Evolutionary conservation across 1,140 invertebrate species (phyloP), one percentile per base, ranked within the genome.

Genomic region (Halesus radiatus): DNA sequence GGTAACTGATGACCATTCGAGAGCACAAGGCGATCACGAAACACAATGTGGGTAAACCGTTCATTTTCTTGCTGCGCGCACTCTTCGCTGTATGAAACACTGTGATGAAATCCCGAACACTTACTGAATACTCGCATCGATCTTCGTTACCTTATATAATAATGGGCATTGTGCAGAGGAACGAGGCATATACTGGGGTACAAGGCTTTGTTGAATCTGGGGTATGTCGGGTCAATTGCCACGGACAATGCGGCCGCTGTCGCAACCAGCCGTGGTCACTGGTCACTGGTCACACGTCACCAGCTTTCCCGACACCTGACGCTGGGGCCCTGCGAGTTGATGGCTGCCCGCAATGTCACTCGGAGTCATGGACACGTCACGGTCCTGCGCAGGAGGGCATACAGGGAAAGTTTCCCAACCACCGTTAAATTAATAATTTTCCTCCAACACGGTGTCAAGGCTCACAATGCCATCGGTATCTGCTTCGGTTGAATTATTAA

Each of bases 201-300:
- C 72, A 80, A 76, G 79, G 73, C 56, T 76, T 37, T 60, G 74
- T 70, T 70, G 50, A 54, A 70, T 60, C 60, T 20, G 53, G 50
- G 52, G 70, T 68, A 68, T 76, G 53, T 50, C 74, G 74, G 79
- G 79, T 80, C 79, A 76, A 32, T 79, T 70, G 60, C 29, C 70
- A 79, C 60, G 50, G 45, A 79, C 76, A 81, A 78, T 79, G 64
- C 56, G 75, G 45, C 56, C 73, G 70, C 23, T 78, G 75, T 78
- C 60, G 76, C 56, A 81, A 81, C 53, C 29, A 32, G 23, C 50
- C 37, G 37, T 10, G 66, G 75, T 37, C 29, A 45, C 58, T 64
- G 58, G 74, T 62, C 58, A 37, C 26, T 10, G 66, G 75, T 37
- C 29, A 45, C 58, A 76, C 74, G 74, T 62, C 58, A 37, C 26